Evolutionary conservation across 2,797 vertebrate genomes (phyloP).

Genomic region (Glossophaga mutica): DNA sequence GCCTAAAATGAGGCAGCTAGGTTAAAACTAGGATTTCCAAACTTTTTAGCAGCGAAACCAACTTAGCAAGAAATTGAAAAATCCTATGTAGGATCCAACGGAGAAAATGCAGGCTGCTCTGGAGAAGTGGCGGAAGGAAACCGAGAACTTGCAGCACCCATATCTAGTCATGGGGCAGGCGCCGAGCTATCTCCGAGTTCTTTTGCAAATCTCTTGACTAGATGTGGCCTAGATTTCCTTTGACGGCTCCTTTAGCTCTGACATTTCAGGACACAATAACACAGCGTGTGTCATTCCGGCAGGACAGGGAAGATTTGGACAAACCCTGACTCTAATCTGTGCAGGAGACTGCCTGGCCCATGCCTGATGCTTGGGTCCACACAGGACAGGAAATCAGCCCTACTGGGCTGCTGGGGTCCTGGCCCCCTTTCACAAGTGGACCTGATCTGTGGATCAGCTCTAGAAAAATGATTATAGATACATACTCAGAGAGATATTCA

Average conservation of each 20-base stretch:
- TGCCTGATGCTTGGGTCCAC: neutral
- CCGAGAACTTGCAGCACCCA: neutral
- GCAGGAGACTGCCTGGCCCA: neutral
- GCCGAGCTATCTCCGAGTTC: neutral
- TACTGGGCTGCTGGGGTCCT: neutral
- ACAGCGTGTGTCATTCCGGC: neutral
- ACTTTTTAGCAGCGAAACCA: neutral
- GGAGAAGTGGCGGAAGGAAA: neutral
- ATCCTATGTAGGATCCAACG: neutral
- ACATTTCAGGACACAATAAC: neutral
- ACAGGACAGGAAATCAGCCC: neutral
- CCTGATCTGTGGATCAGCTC: neutral
- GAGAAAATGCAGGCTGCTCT: slow-evolving; percentile 6
- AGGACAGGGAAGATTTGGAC: neutral
- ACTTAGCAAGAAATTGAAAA: neutral
- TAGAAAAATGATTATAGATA: slow-evolving; percentile 24
- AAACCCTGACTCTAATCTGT: neutral
- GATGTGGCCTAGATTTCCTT: neutral
- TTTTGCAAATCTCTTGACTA: slow-evolving; percentile 10
- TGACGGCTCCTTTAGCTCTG: neutral
- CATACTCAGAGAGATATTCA: neutral
- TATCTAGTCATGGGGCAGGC: neutral
- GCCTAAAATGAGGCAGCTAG: neutral
- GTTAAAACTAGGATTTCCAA: neutral
- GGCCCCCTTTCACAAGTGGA: neutral